Evolutionary conservation across 2,888 invertebrate genomes (phyloP).

Genomic region (Caenorhabditis sp.): DNA sequence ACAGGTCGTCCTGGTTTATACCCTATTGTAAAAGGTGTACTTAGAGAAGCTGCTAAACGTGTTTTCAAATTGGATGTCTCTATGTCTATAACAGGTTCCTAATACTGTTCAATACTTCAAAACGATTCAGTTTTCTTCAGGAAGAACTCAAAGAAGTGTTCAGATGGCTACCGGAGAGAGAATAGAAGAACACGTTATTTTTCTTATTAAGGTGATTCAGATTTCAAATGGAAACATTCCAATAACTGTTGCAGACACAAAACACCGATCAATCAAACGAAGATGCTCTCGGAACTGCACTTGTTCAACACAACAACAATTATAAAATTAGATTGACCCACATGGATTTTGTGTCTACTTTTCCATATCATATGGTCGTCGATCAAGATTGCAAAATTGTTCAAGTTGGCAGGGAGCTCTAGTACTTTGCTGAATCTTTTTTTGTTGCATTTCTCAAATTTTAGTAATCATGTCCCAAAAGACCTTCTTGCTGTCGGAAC

Average conservation of each 20-base stretch:
- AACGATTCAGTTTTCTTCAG: conserved; percentile 6
- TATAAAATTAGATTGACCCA: conserved; percentile 64
- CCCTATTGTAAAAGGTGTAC: conserved; percentile 93
- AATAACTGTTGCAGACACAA: conserved; percentile 45
- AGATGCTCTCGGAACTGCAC: conserved; percentile 61
- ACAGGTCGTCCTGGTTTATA: conserved; percentile 95
- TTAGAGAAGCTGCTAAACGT: conserved; percentile 95
- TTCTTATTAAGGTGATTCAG: conserved; percentile 71
- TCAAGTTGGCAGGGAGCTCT: conserved; percentile 79
- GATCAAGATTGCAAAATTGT: conserved; percentile 80
- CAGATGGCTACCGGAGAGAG: conserved; percentile 78
- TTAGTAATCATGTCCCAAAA: conserved; percentile 77
- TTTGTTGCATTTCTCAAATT: conserved; percentile 16
- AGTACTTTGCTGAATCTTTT: conserved; percentile 61
- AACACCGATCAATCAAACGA: conserved; percentile 65
- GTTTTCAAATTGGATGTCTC: conserved; percentile 95
- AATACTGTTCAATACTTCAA: background rate
- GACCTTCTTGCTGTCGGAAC: conserved; percentile 78
- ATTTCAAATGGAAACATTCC: background rate
- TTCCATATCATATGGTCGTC: conserved; percentile 81
- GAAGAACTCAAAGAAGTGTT: conserved; percentile 87
- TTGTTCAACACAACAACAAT: conserved; percentile 56
- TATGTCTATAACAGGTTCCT: conserved; percentile 89
- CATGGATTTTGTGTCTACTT: conserved; percentile 70
- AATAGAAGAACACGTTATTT: conserved; percentile 80